These are phyloP conservation scores for Chrysina gloriosa DNA, from an alignment of 2,888 invertebrate genomes.

Conservation along the genomic window DNA sequence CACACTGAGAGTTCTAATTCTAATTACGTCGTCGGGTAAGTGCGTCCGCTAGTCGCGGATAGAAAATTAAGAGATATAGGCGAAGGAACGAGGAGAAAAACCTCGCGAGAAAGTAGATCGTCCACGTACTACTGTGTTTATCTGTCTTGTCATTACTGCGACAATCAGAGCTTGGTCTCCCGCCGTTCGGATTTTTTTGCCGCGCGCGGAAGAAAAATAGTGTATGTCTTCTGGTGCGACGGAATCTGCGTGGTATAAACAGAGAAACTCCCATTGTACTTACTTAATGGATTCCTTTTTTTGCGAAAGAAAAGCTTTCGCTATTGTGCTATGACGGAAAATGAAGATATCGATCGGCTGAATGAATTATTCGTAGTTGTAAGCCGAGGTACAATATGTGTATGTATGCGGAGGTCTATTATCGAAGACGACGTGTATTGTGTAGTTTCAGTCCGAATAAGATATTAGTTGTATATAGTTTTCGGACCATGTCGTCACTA, in stretches of 20 bases:
- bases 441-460: no score
- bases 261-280: neutral
- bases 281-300: neutral
- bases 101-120: conserved; percentile 23
- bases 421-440: no score
- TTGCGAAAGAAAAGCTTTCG: neutral
- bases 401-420: no score
- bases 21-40: conserved; percentile 13
- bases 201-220: neutral
- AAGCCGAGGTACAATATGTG: neutral
- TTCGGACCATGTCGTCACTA: no score
- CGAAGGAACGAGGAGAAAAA: neutral
- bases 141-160: conserved; percentile 19
- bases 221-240: neutral
- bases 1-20: conserved; percentile 32
- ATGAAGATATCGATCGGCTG: conserved; percentile 1
- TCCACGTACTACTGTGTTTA: neutral
- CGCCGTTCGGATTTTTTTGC: neutral
- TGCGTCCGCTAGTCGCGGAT: conserved; percentile 2
- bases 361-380: neutral
- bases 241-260: neutral
- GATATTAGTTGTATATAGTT: no score
- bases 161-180: conserved; percentile 29
- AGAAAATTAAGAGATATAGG: neutral
- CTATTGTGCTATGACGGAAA: neutral